Evolutionary conservation across 2,888 invertebrate genomes (phyloP).

Genomic region (Tenodera sinensis): DNA sequence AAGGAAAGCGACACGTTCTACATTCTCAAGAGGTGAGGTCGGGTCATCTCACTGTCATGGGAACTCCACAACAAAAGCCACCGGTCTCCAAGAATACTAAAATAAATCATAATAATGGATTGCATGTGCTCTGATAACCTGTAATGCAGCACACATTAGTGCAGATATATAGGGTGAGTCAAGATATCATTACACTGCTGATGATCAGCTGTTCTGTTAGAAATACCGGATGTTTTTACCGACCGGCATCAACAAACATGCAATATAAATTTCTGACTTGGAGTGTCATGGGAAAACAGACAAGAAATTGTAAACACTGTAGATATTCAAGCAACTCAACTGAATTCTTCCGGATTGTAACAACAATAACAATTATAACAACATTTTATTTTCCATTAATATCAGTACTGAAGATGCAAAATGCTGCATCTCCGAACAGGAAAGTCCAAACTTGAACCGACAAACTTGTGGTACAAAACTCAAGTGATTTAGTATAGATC

Average conservation of each 20-base stretch:
- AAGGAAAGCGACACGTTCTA: background rate
- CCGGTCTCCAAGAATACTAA: background rate
- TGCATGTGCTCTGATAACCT: background rate
- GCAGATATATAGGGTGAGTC: background rate
- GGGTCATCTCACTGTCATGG: slow-evolving; percentile 3
- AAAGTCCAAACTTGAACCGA: too few relatives aligned
- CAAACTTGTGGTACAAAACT: too few relatives aligned
- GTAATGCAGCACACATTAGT: background rate
- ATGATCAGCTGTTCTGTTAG: background rate
- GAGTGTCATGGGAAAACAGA: background rate
- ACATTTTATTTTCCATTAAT: too few relatives aligned
- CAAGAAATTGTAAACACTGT: too few relatives aligned
- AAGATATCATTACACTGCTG: background rate
- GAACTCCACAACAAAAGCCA: background rate
- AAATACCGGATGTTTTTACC: background rate
- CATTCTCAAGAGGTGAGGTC: background rate
- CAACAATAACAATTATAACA: too few relatives aligned
- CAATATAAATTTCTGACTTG: too few relatives aligned
- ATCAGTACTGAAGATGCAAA: too few relatives aligned
- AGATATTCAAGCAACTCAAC: too few relatives aligned
- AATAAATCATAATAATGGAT: background rate
- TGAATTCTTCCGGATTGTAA: too few relatives aligned
- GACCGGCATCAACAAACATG: background rate
- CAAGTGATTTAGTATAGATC: too few relatives aligned
- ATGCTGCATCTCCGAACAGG: too few relatives aligned